Evolutionary conservation across 2,888 invertebrate species (phyloP), one percentile per base, ranked within the genome.

Genomic region (Dynastes grantii): DNA sequence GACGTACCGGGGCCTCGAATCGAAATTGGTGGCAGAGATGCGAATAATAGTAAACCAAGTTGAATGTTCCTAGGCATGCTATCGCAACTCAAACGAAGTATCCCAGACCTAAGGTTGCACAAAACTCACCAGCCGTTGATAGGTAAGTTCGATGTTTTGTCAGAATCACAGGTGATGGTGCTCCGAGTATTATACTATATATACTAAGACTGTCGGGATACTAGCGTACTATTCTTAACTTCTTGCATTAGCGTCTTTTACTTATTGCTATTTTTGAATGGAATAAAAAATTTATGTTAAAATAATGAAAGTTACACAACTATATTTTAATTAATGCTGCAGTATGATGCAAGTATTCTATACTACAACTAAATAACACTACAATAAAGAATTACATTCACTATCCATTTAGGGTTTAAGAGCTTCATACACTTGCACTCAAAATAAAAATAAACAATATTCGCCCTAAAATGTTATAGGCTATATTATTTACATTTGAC

Each of bases 21-120:
- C 58, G 73, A 55, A 64, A 70, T 76, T 55, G 67, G 53, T 64
- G 75, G 67, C 73, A 53, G 65, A 65, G 77, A 80, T 84, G 83
- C 80, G 83, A 83, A 84, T 83, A 82, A 84, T 82, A 82, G 82
- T 83, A 83, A 85, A 85, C 84, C 86, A 83, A 86, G 86, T 85
- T 83, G 83, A 85, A 83, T 84, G 87, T 90, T 90, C 93, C 92
- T 93, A 95, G 95, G 95, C 93, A 94, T 95, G 94, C 93, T 95
- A 92, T 93, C 94, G 91, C 94, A 95, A 91, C 93, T 95, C 91
- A 95, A 95, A 93, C 92, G 95, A 92, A 95, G 95, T 92, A 93
- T 95, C 91, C 95, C 95, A 89, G 95, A 95, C 91, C 93, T 95
- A 89, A 93, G 94, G 90, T 93, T 94, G 90, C 90, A 91, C 89